phyloP scores from a whole-genome alignment of 2,797 vertebrate genomes.

The Eospalax fontanierii region DNA sequence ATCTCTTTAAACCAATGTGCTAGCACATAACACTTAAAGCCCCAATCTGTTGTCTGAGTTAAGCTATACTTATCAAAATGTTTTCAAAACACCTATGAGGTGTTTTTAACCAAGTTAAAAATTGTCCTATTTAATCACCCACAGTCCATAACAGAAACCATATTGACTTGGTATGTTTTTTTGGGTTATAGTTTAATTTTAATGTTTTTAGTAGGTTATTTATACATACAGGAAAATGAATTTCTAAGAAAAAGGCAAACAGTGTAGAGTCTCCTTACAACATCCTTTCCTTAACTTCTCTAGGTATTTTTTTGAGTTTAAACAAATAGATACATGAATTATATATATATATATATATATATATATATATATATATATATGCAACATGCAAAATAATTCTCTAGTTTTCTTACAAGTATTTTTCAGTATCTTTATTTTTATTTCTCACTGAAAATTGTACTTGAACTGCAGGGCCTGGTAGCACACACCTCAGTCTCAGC shows the following conservation, averaged over 20 bases:
- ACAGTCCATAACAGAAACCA: background rate
- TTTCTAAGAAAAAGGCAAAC: background rate
- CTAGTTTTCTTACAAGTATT: constrained; percentile 12
- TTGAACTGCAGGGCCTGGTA: no score
- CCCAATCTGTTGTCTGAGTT: background rate
- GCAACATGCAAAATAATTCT: background rate
- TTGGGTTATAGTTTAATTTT: background rate
- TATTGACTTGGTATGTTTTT: background rate
- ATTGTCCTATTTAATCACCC: background rate
- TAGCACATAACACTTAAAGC: background rate
- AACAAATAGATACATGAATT: no score
- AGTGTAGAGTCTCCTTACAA: background rate
- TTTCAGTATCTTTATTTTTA: background rate
- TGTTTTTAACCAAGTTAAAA: constrained; percentile 18
- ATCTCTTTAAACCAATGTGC: background rate
- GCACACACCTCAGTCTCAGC: no score
- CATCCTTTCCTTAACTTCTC: background rate
- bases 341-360: background rate
- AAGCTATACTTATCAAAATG: constrained; percentile 16
- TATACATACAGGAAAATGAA: background rate
- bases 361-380: background rate
- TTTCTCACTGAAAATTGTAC: background rate
- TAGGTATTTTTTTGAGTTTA: background rate
- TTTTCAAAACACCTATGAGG: constrained; percentile 52
- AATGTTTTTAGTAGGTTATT: constrained; percentile 37